Percentiles rank a stretch among this genome's conserved stretches.
These are phyloP conservation scores for Syngnathus acus DNA, from an alignment of 2,797 vertebrate species.

Conservation along the genomic window DNA sequence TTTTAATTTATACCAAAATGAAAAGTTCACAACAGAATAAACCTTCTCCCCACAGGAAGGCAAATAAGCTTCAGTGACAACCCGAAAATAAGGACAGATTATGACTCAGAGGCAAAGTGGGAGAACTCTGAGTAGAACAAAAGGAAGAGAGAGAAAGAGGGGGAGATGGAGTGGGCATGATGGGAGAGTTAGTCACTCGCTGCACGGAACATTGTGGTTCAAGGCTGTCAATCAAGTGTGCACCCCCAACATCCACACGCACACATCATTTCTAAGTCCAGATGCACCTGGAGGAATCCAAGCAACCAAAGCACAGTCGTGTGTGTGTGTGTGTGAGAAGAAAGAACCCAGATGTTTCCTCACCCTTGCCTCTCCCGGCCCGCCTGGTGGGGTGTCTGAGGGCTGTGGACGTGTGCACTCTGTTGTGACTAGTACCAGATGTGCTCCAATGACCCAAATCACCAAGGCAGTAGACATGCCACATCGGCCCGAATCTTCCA, in stretches of 20 bases:
- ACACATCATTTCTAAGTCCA: conserved; percentile 43
- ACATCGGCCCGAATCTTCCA: conserved; percentile 72
- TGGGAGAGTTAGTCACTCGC: conserved; percentile 60
- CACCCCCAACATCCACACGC: conserved; percentile 19
- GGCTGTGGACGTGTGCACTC: conserved; percentile 75
- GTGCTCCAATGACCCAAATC: conserved; percentile 84
- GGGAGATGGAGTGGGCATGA: conserved; percentile 44
- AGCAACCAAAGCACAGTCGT: conserved; percentile 51
- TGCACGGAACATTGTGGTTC: conserved; percentile 60
- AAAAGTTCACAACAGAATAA: neutral
- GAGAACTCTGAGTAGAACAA: conserved; percentile 24
- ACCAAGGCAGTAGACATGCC: conserved; percentile 80
- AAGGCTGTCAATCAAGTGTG: conserved; percentile 69
- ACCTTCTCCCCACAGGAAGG: neutral
- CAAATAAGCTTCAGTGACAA: neutral
- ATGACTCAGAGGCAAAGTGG: conserved; percentile 22
- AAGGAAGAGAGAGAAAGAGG: conserved; percentile 23
- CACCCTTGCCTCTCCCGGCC: conserved; percentile 47
- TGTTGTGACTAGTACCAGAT: conserved; percentile 83
- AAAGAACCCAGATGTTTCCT: conserved; percentile 76
- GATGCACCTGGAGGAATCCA: conserved; percentile 74
- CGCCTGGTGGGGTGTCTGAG: conserved; percentile 73
- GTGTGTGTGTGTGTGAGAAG: conserved; percentile 34
- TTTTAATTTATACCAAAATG: conserved; percentile 2
- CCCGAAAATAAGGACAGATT: conserved; percentile 3